A percentile compares a stretch with the other conserved stretches of the same genome.
phyloP scores from a whole-genome alignment of 2,797 vertebrate species.

The Lutjanus argentimaculatus region DNA sequence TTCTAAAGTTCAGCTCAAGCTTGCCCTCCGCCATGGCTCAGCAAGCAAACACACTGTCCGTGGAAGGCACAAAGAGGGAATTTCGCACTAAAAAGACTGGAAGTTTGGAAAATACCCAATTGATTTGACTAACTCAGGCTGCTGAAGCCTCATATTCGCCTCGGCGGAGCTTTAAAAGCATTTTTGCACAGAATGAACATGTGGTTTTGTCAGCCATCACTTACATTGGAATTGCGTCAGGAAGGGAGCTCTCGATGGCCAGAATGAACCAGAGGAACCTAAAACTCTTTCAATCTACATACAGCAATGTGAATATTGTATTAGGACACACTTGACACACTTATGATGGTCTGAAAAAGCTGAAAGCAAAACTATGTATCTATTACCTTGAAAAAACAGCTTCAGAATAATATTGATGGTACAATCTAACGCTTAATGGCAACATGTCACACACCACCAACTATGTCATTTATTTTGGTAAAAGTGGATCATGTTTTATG shows the following conservation, averaged over 20 bases:
- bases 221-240: background rate
- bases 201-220: background rate
- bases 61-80: background rate
- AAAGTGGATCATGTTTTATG: too few species aligned
- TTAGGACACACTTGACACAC: background rate
- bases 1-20: constrained; percentile 17
- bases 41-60: constrained; percentile 11
- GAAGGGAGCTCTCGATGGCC: background rate
- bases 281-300: constrained; percentile 11
- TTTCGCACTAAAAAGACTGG: background rate
- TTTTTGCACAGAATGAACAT: background rate
- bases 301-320: background rate
- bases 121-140: background rate
- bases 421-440: too few species aligned
- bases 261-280: background rate
- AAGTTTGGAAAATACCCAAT: background rate
- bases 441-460: too few species aligned
- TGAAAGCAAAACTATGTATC: too few species aligned
- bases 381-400: too few species aligned
- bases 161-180: too few species aligned
- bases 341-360: background rate
- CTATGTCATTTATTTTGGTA: too few species aligned
- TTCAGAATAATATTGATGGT: too few species aligned
- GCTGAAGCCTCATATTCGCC: background rate
- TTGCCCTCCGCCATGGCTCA: constrained; percentile 14